Conservation (phyloP, 2,888 invertebrate genomes). For the Keiferia lycopersicella region DNA sequence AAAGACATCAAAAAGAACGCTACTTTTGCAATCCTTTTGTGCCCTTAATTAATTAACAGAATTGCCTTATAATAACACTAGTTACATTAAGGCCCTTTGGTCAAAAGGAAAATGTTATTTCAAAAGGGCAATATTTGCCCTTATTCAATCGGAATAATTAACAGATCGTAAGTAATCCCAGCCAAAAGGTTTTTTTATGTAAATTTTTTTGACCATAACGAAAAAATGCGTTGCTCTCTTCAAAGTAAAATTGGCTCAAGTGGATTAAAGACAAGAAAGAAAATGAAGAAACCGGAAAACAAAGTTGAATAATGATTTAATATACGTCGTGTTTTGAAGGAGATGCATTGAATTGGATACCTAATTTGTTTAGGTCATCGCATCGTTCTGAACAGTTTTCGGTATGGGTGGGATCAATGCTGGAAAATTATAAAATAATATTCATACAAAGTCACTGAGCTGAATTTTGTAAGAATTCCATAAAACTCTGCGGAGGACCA, state of each 20-base stretch:
- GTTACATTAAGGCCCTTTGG: conserved; percentile 17
- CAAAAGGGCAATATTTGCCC: conserved; percentile 10
- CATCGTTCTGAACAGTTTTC: no score
- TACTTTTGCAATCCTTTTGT: conserved; percentile 7
- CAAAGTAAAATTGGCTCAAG: background rate
- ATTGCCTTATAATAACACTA: conserved; percentile 12
- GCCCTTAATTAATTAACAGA: conserved; percentile 20
- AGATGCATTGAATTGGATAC: no score
- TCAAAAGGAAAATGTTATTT: conserved; percentile 17
- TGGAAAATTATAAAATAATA: no score
- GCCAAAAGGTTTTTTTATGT: conserved; percentile 11
- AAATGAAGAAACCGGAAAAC: no score
- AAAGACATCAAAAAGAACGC: conserved; percentile 13
- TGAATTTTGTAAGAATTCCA: no score
- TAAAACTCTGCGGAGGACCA: no score
- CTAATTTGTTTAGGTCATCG: no score
- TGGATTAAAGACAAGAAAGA: no score
- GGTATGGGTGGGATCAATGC: no score
- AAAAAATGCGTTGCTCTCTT: background rate
- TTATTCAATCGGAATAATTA: conserved; percentile 29
- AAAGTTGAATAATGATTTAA: background rate
- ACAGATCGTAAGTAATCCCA: conserved; percentile 28
- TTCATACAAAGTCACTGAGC: no score
- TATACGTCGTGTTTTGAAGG: no score
- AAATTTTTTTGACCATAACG: background rate